Percentiles rank a stretch among this genome's conserved stretches.
Conservation (phyloP, 2,888 invertebrate genomes). For the Stenurella melanura region DNA sequence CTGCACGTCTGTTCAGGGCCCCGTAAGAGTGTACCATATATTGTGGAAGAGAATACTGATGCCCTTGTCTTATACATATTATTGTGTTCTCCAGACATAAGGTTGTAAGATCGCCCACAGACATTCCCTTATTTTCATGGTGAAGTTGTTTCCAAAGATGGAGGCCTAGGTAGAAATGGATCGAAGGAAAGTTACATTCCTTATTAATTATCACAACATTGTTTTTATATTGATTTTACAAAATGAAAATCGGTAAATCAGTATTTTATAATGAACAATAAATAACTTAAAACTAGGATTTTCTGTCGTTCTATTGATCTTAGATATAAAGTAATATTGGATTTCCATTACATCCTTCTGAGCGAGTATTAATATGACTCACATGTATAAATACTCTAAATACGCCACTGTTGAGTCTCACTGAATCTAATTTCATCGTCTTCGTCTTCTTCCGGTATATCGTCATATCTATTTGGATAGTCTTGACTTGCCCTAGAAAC, state of each 20-base stretch:
- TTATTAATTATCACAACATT: neutral
- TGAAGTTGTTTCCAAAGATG: too few species aligned
- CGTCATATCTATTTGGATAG: constrained; percentile 31
- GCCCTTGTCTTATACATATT: too few species aligned
- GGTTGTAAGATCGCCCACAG: too few species aligned
- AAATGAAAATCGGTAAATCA: neutral
- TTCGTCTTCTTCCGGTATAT: constrained; percentile 49
- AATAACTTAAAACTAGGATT: neutral
- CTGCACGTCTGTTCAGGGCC: too few species aligned
- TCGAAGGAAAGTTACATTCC: neutral
- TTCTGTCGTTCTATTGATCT: neutral
- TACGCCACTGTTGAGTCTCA: constrained; percentile 33
- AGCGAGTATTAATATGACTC: neutral
- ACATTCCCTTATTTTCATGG: too few species aligned
- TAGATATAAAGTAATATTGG: too few species aligned
- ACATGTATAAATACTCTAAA: neutral
- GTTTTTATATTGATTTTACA: neutral
- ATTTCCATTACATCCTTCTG: neutral
- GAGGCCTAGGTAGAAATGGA: too few species aligned
- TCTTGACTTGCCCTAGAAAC: neutral
- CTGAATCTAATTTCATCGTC: constrained; percentile 32
- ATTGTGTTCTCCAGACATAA: too few species aligned
- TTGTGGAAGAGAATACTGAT: too few species aligned
- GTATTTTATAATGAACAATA: neutral
- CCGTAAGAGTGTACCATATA: too few species aligned